Evolutionary conservation across 2,797 vertebrate species (phyloP).

Genomic region (Chrosomus eos): DNA sequence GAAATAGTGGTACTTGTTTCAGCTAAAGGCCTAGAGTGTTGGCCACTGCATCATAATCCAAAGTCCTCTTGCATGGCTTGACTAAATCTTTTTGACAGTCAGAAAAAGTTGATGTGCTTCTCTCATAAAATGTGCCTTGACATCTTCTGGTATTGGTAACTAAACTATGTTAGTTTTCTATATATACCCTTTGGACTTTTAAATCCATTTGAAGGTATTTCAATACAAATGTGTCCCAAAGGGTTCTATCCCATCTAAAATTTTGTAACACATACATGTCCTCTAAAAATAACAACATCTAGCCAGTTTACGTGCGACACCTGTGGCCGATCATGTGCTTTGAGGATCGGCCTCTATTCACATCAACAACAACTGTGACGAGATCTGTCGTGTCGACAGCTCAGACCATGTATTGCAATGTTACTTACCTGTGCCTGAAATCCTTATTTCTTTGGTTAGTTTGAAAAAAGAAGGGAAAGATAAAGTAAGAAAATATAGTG

Average conservation of each 20-base stretch:
- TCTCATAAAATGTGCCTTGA: slow-evolving; percentile 3
- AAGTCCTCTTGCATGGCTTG: not conserved
- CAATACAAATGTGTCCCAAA: not conserved
- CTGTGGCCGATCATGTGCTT: no score
- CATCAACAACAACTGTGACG: no score
- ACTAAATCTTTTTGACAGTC: not conserved
- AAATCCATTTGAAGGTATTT: not conserved
- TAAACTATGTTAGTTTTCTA: not conserved
- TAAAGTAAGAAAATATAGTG: not conserved
- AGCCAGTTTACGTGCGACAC: no score
- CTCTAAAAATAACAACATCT: no score
- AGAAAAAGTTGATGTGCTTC: not conserved
- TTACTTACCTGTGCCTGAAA: slow-evolving; percentile 99
- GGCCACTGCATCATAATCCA: slow-evolving; percentile 2
- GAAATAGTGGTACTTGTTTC: slow-evolving; percentile 1
- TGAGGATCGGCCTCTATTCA: no score
- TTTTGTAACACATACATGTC: no score
- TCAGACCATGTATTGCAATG: not conserved
- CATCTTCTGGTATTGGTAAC: slow-evolving; percentile 9
- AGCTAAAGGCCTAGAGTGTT: not conserved
- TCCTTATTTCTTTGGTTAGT: slow-evolving; percentile 95
- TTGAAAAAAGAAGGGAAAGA: slow-evolving; percentile 33
- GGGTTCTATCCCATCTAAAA: not conserved
- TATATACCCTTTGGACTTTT: not conserved
- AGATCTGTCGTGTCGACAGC: not conserved